Conservation (phyloP, 2,888 invertebrate genomes). For the Rhimphoctona megacephalus region DNA sequence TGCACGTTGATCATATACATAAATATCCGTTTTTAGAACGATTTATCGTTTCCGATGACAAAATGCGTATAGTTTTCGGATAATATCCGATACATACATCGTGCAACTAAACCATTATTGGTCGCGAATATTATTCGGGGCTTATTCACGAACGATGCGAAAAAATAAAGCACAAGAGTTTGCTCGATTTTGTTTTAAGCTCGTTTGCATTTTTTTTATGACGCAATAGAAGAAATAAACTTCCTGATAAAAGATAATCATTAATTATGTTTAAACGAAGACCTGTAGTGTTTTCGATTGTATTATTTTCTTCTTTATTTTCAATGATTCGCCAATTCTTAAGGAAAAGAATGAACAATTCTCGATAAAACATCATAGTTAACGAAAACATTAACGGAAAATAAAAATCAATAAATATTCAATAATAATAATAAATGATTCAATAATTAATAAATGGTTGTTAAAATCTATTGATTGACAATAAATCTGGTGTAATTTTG, state of each 20-base stretch:
- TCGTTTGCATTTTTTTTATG: not conserved
- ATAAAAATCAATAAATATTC: too few relatives aligned
- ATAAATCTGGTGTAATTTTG: not conserved
- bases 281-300: not conserved
- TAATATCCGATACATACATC: not conserved
- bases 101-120: not conserved
- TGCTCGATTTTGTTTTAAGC: not conserved
- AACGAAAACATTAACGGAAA: too few relatives aligned
- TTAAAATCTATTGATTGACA: too few relatives aligned
- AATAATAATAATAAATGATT: too few relatives aligned
- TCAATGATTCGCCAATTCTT: not conserved
- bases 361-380: too few relatives aligned
- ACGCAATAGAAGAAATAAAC: not conserved
- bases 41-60: not conserved
- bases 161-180: not conserved
- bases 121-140: not conserved
- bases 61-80: not conserved
- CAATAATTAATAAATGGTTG: too few relatives aligned
- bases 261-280: too few relatives aligned
- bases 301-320: not conserved
- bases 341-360: not conserved
- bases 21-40: not conserved
- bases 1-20: too few relatives aligned
- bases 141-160: not conserved
- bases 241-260: not conserved